Conservation (phyloP, 1,140 invertebrate species). For the Cheumatopsyche charites region DNA sequence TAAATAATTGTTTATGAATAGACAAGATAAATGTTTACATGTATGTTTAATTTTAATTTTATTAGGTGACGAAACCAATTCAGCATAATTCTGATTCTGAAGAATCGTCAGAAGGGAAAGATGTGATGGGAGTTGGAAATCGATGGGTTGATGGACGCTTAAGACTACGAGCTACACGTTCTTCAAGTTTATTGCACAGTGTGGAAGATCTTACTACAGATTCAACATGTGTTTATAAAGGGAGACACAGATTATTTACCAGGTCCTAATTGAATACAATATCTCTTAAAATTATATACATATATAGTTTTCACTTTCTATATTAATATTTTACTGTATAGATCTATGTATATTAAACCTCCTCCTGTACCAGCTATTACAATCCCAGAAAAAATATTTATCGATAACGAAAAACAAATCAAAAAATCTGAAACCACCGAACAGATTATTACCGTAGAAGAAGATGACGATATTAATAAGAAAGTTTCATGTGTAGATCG, state of each 20-base stretch:
- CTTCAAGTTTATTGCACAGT: slow-evolving; percentile 72
- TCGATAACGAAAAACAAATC: slow-evolving; percentile 10
- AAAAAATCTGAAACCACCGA: slow-evolving; percentile 4
- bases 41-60: slow-evolving; percentile 12
- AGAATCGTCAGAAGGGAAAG: slow-evolving; percentile 42
- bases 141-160: slow-evolving; percentile 51
- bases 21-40: background rate
- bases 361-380: slow-evolving; percentile 52
- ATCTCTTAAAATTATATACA: background rate
- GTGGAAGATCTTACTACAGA: slow-evolving; percentile 76
- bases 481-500: slow-evolving; percentile 42
- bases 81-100: slow-evolving; percentile 33
- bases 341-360: slow-evolving; percentile 57
- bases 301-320: background rate
- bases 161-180: slow-evolving; percentile 63
- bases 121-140: slow-evolving; percentile 46
- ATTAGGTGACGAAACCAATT: slow-evolving; percentile 38
- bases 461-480: slow-evolving; percentile 17
- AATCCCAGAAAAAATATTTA: slow-evolving; percentile 47
- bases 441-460: slow-evolving; percentile 42
- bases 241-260: slow-evolving; percentile 58
- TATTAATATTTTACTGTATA: slow-evolving; percentile 53
- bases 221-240: slow-evolving; percentile 76
- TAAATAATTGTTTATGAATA: background rate
- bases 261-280: slow-evolving; percentile 48